Conservation (phyloP, 2,888 invertebrate genomes). For the Cartodere bifasciata region DNA sequence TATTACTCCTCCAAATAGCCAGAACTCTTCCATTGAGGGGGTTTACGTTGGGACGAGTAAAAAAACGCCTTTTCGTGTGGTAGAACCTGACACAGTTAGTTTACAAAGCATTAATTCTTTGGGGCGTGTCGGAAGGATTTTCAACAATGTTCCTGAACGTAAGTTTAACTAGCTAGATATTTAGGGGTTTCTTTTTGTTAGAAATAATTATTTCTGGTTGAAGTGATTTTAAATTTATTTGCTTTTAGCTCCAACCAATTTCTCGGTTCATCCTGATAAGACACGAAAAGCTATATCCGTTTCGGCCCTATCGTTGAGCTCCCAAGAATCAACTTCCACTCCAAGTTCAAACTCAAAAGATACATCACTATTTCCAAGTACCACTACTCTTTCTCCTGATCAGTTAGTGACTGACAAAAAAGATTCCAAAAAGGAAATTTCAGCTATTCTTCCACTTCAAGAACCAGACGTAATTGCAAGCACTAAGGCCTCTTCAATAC, state of each 20-base stretch:
- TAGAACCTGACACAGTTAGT: slow-evolving; percentile 79
- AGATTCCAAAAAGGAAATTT: slow-evolving; percentile 15
- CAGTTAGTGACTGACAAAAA: slow-evolving; percentile 11
- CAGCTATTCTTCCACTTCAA: slow-evolving; percentile 42
- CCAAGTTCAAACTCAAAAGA: slow-evolving; percentile 30
- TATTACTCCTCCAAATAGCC: slow-evolving; percentile 58
- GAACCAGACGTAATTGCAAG: slow-evolving; percentile 92
- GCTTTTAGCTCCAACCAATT: neutral
- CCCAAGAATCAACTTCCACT: slow-evolving; percentile 31
- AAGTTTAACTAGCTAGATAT: slow-evolving; percentile 1
- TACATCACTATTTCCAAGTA: slow-evolving; percentile 31
- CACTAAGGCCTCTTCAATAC: slow-evolving; percentile 55
- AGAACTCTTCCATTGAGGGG: slow-evolving; percentile 67
- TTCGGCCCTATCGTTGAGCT: slow-evolving; percentile 29
- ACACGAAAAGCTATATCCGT: slow-evolving; percentile 25
- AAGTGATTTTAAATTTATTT: no score
- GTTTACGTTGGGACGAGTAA: slow-evolving; percentile 52
- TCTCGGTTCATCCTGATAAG: neutral
- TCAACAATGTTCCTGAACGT: slow-evolving; percentile 10
- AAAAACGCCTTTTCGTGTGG: slow-evolving; percentile 64
- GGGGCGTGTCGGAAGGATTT: slow-evolving; percentile 42
- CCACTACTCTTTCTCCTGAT: slow-evolving; percentile 25
- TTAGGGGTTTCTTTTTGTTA: no score
- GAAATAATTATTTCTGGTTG: no score
- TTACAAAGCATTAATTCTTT: slow-evolving; percentile 81